Percentiles rank a stretch among this genome's conserved stretches.
Evolutionary conservation across 2,888 invertebrate species (phyloP).

Genomic region (Melanchra persicariae): DNA sequence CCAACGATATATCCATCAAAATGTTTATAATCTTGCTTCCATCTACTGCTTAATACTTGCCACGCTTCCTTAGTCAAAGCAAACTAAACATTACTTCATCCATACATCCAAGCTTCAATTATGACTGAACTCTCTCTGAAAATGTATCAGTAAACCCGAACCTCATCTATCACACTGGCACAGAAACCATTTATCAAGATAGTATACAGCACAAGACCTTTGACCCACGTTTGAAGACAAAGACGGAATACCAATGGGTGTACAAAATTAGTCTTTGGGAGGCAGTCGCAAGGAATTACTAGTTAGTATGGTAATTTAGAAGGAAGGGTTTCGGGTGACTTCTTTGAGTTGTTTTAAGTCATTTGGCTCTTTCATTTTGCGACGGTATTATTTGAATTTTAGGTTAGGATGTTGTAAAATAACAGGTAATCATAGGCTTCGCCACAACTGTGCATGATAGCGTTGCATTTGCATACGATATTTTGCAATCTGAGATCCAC

Average conservation of each 20-base stretch:
- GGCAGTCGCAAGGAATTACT: constrained; percentile 49
- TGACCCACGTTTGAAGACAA: constrained; percentile 42
- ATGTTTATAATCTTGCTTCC: neutral
- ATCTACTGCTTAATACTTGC: neutral
- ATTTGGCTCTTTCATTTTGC: neutral
- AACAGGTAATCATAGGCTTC: neutral
- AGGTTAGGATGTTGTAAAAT: neutral
- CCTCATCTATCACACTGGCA: constrained; percentile 41
- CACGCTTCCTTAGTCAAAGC: neutral
- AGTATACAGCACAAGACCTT: constrained; percentile 25
- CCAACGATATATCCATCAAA: neutral
- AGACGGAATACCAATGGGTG: constrained; percentile 60
- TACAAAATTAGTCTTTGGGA: constrained; percentile 42
- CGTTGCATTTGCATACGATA: neutral
- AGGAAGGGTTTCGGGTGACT: constrained; percentile 48
- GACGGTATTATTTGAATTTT: neutral
- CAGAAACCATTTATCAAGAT: constrained; percentile 51
- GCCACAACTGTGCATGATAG: too few relatives aligned
- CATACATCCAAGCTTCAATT: constrained; percentile 16
- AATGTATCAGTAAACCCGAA: constrained; percentile 42
- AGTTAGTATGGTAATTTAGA: constrained; percentile 58
- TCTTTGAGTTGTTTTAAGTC: constrained; percentile 17
- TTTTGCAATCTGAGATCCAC: too few relatives aligned
- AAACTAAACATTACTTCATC: neutral
- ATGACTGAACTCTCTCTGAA: constrained; percentile 17